Evolutionary conservation across 2,888 invertebrate species (phyloP), one percentile per base, ranked within the genome.

Genomic region (Drosophila nr. fundita): DNA sequence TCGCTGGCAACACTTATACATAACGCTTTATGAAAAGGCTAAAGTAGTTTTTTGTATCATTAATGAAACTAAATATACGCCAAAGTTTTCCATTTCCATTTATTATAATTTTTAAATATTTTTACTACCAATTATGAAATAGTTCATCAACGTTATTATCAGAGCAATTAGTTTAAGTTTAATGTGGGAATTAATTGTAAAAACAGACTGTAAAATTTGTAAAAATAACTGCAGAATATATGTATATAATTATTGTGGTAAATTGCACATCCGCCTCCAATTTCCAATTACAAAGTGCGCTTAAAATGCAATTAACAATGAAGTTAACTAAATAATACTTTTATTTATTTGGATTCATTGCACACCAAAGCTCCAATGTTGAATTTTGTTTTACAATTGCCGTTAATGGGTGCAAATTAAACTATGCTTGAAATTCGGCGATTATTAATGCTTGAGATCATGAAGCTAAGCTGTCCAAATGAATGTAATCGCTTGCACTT

Each of bases 401-500:
- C 18, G 4, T 13, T 32, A 67, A 34, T 32, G 15, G 67, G 49
- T 24, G 13, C 21, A 49, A 32, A 67, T 54, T 24, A 55, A 54
- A 36, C 29, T 34, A 30, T 38, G 36, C 24, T 66, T 38, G 30
- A 68, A 55, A 50, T 68, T 68, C 34, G 68, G 55, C 40, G n/a
- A 68, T 67, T 68, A 68, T 58, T 29, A 45, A 68, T 68, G 53
- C 1, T 24, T 29, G 29, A 49, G 49, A 54, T 69, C 70, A 69
- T 60, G 50, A 30, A 50, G 68, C 42, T 68, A 68, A 68, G 57
- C 69, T 68, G 50, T 36, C 57, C 36, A 68, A 61, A 70, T 70
- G 36, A 61, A n/a, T 45, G 40, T 54, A 70, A 71, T 61, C 70
- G 45, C 62, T 34, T 52, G 61, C 40, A 70, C 70, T 70, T 75